Conservation (phyloP, 2,888 invertebrate genomes). For the Apamea anceps region DNA sequence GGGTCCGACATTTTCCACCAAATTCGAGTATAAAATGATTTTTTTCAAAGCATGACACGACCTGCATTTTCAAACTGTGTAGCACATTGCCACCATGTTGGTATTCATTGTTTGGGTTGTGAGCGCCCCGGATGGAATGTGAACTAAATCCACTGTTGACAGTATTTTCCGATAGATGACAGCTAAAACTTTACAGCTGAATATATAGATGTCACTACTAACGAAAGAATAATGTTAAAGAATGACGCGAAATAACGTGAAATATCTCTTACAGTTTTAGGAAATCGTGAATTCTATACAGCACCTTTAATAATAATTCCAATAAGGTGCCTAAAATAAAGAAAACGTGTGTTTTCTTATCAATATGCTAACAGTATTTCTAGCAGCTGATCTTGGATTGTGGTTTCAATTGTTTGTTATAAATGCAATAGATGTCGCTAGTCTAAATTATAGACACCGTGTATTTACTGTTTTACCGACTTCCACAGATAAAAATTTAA, state of each 20-base stretch:
- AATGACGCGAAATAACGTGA: neutral
- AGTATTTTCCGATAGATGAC: constrained; percentile 71
- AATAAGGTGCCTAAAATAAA: neutral
- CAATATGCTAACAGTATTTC: neutral
- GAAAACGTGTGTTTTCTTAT: neutral
- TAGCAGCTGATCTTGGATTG: constrained; percentile 1
- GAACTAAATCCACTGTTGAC: constrained; percentile 76
- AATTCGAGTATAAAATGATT: constrained; percentile 89
- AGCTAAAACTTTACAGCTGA: constrained; percentile 19
- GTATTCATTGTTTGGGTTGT: constrained; percentile 90
- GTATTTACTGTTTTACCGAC: constrained; percentile 66
- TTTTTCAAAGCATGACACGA: constrained; percentile 91
- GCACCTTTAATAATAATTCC: neutral
- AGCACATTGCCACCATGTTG: constrained; percentile 91
- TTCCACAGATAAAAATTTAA: constrained; percentile 44
- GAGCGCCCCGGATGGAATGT: constrained; percentile 84
- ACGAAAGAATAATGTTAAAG: neutral
- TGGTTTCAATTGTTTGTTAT: constrained; percentile 9
- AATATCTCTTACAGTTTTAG: neutral
- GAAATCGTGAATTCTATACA: neutral
- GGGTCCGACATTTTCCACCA: constrained; percentile 93
- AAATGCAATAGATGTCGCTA: constrained; percentile 63
- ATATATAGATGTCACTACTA: constrained; percentile 57
- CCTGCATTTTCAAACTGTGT: constrained; percentile 91
- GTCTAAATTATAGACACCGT: constrained; percentile 2